Evolutionary conservation across 92 coral and sea anemone species (phyloP).

Genomic region (Zoanthus sansibaricus): DNA sequence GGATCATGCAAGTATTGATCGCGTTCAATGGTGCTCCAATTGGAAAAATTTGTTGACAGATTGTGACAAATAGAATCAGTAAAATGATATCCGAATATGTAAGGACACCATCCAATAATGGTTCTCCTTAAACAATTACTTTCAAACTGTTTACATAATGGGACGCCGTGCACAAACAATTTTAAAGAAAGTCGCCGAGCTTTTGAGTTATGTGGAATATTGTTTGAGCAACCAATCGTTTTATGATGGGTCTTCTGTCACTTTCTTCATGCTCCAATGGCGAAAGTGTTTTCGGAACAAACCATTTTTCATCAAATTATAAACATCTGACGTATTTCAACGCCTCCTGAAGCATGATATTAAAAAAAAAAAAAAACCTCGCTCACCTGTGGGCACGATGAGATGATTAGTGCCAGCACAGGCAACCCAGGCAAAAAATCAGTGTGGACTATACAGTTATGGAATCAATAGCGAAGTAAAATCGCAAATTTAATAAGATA

Average conservation of each 20-base stretch:
- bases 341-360: not conserved
- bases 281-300: not conserved
- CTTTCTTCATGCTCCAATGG: conserved; percentile 22
- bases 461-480: too few relatives aligned
- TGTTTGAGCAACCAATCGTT: conserved; percentile 27
- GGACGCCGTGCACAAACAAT: conserved; percentile 17
- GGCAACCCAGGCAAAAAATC: too few relatives aligned
- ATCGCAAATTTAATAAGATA: too few relatives aligned
- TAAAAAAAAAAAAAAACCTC: conserved; percentile 16
- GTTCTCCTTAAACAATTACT: conserved; percentile 20
- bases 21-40: conserved; percentile 2
- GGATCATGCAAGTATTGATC: not conserved
- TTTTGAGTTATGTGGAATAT: not conserved
- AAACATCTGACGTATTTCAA: conserved; percentile 21
- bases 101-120: conserved; percentile 38
- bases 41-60: conserved; percentile 46
- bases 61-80: conserved; percentile 24
- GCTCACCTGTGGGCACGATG: too few relatives aligned
- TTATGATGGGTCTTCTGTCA: conserved; percentile 23
- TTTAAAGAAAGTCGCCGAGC: conserved; percentile 22
- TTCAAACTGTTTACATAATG: conserved; percentile 20
- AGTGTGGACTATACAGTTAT: too few relatives aligned
- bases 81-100: conserved; percentile 30
- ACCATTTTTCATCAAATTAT: conserved; percentile 39
- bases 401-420: too few relatives aligned